Conservation (phyloP, 2,113 vertebrate genomes). For the Proteles cristata region DNA sequence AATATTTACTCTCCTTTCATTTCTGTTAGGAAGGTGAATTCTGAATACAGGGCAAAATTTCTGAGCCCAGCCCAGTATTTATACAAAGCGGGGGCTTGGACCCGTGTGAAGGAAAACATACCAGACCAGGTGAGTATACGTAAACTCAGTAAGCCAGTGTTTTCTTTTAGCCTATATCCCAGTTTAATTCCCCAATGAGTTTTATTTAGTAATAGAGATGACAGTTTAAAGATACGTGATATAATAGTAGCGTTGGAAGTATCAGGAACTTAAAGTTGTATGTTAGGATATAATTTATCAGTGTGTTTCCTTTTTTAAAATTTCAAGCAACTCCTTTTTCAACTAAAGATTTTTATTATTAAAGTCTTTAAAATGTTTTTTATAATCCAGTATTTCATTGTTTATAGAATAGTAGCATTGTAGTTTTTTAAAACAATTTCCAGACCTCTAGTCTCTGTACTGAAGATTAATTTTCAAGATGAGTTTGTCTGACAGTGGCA, state of each 20-base stretch:
- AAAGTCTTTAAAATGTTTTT: constrained; percentile 43
- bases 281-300: not conserved
- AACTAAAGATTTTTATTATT: not conserved
- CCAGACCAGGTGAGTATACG: constrained; percentile 83
- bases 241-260: not conserved
- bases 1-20: constrained; percentile 68
- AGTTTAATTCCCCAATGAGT: not conserved
- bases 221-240: not conserved
- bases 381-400: not conserved
- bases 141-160: not conserved
- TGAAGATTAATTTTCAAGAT: constrained; percentile 9
- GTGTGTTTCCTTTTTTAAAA: not conserved
- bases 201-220: constrained; percentile 24
- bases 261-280: not conserved
- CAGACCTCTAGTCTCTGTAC: not conserved
- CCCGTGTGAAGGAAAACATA: constrained; percentile 82
- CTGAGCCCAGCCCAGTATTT: constrained; percentile 90
- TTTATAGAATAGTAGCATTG: not conserved
- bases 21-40: constrained; percentile 88
- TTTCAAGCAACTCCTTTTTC: not conserved
- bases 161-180: not conserved
- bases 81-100: constrained; percentile 89
- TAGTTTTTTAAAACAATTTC: not conserved
- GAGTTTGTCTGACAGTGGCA: not conserved
- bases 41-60: constrained; percentile 93